Percentiles rank a stretch among this genome's conserved stretches.
Evolutionary conservation across 1,140 invertebrate species (phyloP).

Genomic region (Sinella curviseta): DNA sequence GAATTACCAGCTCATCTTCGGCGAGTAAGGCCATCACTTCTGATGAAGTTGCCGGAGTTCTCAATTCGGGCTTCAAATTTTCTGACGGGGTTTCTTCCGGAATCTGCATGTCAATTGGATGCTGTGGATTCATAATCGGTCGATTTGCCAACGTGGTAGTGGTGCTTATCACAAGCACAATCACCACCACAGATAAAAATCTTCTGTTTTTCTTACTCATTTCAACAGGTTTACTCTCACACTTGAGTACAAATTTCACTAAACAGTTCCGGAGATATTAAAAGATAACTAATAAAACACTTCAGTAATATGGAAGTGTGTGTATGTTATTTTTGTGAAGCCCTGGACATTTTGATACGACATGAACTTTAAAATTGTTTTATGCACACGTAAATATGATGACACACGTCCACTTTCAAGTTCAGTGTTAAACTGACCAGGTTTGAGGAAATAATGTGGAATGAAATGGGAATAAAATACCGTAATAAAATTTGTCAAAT

Average conservation of each 20-base stretch:
- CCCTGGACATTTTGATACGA: too few species aligned
- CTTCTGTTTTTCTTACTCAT: neutral
- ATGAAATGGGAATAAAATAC: neutral
- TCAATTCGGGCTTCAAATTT: neutral
- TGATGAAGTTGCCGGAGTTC: neutral
- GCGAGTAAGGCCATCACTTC: neutral
- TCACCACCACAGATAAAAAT: neutral
- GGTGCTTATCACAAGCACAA: neutral
- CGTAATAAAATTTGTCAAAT: neutral
- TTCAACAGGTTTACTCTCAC: too few species aligned
- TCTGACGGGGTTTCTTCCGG: neutral
- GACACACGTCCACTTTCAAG: neutral
- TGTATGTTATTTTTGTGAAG: too few species aligned
- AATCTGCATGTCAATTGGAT: neutral
- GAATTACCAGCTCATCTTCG: constrained; percentile 2
- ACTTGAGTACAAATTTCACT: too few species aligned
- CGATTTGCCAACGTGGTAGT: neutral
- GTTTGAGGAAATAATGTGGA: neutral
- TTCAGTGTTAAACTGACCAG: neutral
- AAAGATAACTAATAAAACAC: too few species aligned
- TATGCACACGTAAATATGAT: neutral
- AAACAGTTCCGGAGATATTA: too few species aligned
- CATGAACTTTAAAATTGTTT: too few species aligned
- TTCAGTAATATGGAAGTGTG: too few species aligned
- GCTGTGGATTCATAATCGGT: neutral